These are phyloP conservation scores for Hippocampus mohnikei DNA, from an alignment of 2,113 vertebrate genomes.

Conservation along the genomic window DNA sequence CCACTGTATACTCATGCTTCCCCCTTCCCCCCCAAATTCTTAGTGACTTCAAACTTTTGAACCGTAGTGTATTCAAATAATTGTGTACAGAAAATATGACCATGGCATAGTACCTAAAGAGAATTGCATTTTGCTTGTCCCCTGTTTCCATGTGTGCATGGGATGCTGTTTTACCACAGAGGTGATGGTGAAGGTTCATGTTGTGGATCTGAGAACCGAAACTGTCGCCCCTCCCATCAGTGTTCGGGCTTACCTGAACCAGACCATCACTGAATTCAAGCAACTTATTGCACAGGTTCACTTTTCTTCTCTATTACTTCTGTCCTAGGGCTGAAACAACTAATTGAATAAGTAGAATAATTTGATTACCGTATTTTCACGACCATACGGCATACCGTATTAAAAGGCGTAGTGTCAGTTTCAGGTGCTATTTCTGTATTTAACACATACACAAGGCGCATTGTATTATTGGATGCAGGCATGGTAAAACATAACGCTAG, in stretches of 20 bases:
- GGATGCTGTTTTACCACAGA: slow-evolving; percentile 72
- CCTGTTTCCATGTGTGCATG: slow-evolving; percentile 8
- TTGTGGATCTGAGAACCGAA: slow-evolving; percentile 89
- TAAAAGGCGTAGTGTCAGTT: too few species aligned
- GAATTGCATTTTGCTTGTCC: neutral
- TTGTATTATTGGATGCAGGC: too few species aligned
- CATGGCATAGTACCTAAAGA: neutral
- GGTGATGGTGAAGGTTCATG: slow-evolving; percentile 97
- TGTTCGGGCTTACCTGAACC: slow-evolving; percentile 93
- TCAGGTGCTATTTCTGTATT: too few species aligned
- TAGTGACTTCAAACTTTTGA: neutral
- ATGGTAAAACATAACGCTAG: too few species aligned
- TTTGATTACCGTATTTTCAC: neutral
- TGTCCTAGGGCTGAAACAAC: neutral
- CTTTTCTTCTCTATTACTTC: neutral
- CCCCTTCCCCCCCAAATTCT: neutral
- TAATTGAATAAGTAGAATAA: neutral
- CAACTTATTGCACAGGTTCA: slow-evolving; percentile 93
- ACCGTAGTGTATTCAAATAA: neutral
- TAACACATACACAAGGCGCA: too few species aligned
- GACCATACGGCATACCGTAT: too few species aligned
- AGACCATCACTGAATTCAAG: slow-evolving; percentile 92
- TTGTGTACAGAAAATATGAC: too few species aligned
- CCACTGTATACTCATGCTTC: too few species aligned
- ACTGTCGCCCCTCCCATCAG: slow-evolving; percentile 86